phyloP scores from a whole-genome alignment of 2,888 invertebrate genomes.

The Salticus scenicus region DNA sequence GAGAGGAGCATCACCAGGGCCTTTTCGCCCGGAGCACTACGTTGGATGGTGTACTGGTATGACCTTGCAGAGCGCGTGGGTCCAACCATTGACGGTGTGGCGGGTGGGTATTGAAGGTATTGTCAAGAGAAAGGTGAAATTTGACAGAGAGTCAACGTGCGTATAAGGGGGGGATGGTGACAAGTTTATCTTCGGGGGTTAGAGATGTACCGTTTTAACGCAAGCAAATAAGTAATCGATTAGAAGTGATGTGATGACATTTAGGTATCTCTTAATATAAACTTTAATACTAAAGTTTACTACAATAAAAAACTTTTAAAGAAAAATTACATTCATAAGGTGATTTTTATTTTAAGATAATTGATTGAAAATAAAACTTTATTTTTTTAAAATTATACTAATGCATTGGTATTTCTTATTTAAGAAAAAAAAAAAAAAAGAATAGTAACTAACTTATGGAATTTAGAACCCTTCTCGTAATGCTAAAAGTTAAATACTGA shows the following conservation, averaged over 20 bases:
- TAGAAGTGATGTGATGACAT: background rate
- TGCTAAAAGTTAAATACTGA: too few species aligned
- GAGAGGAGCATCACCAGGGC: conserved; percentile 3
- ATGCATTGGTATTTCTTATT: too few species aligned
- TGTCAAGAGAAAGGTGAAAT: conserved; percentile 17
- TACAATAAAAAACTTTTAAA: too few species aligned
- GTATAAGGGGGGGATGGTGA: background rate
- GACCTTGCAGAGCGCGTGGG: conserved; percentile 67
- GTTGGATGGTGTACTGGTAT: conserved; percentile 62
- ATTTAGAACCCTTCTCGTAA: too few species aligned
- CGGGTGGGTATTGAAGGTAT: conserved; percentile 48
- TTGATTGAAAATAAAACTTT: too few species aligned
- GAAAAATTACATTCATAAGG: too few species aligned
- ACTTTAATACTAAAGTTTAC: too few species aligned
- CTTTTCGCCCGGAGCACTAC: conserved; percentile 24
- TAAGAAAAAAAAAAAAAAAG: too few species aligned
- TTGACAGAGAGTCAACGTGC: background rate
- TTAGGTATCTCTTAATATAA: background rate
- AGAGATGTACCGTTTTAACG: background rate
- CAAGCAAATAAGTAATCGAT: background rate
- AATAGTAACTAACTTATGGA: too few species aligned
- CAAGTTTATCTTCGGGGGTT: background rate
- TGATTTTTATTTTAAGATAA: too few species aligned
- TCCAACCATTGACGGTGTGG: conserved; percentile 40
- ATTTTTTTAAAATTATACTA: too few species aligned